Base-by-base conservation (phyloP, 2,113 vertebrate species). In the Rhinogobius similis region DNA sequence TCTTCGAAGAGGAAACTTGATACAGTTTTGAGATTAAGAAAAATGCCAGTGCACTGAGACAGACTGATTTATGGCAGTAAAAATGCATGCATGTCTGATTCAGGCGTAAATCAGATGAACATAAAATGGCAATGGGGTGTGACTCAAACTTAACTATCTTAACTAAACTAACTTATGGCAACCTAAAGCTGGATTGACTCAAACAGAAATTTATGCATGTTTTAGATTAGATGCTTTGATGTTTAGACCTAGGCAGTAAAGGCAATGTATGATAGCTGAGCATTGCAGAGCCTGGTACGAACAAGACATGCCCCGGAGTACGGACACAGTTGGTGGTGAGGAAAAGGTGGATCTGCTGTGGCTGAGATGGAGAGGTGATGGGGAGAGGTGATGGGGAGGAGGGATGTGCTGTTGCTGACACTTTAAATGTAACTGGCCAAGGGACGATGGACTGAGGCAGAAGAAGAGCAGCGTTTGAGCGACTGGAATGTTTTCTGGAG, bases 11-110 rank as follows among this genome's bases (percentile, higher is more conserved):
- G 62, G 72, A 63, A 48, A 63, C 52, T 20, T 72, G 36, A 79
- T 64, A 72, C 69, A 76, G 78, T 76, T 72, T 77, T 74, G 69
- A 79, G 43, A 81, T 68, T 67, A 26, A 44, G 23, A 48, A 27
- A 62, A 62, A 32, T 48, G 44, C 48, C 29, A 24, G 20, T 16
- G 13, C 43, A 43, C 65, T 36, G 62, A 73, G 29, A 59, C 21
- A 55, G 44, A 48, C 27, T n/a, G n/a, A n/a, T n/a, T n/a, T n/a
- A n/a, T n/a, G n/a, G n/a, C n/a, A n/a, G n/a, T n/a, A n/a, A n/a
- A n/a, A n/a, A n/a, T n/a, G n/a, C n/a, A n/a, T n/a, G n/a, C n/a
- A n/a, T n/a, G n/a, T n/a, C 32, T 32, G 29, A 32, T 32, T 32
- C 29, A 32, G 2, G 29, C 29, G 6, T 32, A 2, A 32, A 32